Evolutionary conservation across 2,888 invertebrate genomes (phyloP), one percentile per base, ranked within the genome.

Genomic region (Molanna angustata): DNA sequence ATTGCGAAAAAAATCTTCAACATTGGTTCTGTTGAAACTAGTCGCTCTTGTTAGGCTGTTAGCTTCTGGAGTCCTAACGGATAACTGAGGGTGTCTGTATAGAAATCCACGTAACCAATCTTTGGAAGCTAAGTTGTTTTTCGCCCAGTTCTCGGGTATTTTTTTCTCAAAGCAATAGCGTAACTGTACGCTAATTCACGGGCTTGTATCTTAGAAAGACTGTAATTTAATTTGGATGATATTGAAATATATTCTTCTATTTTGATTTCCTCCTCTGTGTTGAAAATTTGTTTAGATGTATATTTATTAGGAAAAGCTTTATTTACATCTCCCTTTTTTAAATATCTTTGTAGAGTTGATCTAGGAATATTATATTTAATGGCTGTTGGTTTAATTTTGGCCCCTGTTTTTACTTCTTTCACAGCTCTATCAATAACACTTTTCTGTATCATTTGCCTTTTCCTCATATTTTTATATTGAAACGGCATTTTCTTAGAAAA

Each of bases 341-440:
- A 17, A 37, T 37, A 11, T 37, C 37, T 37, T 16, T 17, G 37
- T 14, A 37, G 37, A 37, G 37, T 37, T 9, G 37, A 37, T 17
- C 37, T 37, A 16, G 37, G 37, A 37, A 37, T 37, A 37, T 37
- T 37, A 37, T 37, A 37, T 11, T 37, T 37, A 3, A 14, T 16
- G 37, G 37, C 37, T 3, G 37, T 37, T 37, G 37, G 37, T 37
- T 37, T 37, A 37, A 37, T 37, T 37, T 37, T 37, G 18, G 37
- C 37, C 17, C 37, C 37, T 6, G 9, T 17, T 37, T 37, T 17
- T 17, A 14, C 37, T 16, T 37, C 37, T 2, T 37, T 37, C 4
- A 37, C 18, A 37, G 37, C 18, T 37, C 18, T 37, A 16, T 37
- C 37, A 37, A 37, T 37, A 13, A 17, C 4, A 11, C 7, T 17